Evolutionary conservation across 2,113 vertebrate genomes (phyloP), one percentile per base, ranked within the genome.

Genomic region (Micronycteris hirsuta): DNA sequence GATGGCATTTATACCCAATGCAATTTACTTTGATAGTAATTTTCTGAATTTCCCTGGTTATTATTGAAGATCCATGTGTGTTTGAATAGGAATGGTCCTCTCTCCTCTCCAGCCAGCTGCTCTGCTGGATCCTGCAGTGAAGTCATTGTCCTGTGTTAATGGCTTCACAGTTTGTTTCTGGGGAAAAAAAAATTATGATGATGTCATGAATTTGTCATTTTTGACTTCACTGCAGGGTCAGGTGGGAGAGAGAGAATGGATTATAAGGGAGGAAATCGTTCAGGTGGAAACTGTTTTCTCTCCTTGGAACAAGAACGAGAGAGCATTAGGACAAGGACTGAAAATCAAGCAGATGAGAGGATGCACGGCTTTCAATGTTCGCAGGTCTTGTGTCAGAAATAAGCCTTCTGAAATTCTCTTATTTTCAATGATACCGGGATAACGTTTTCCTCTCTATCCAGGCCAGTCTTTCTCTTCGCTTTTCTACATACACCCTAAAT

Each of bases 1-100:
- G 97, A 95, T 52, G 88, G 93, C 96, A 98, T 98, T 98, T 96
- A 96, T 96, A 97, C 86, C 97, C 98, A 98, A 98, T 95, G 77
- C 86, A 97, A 98, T 98, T 97, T 96, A 86, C 96, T 89, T 89
- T 96, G 97, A 98, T 93, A 93, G 97, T 97, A 97, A 97, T 97
- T 98, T 98, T 97, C 97, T 96, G 56, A 96, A 97, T 98, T 98
- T 98, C 91, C 38, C 91, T 89, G 91, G 95, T 95, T 97, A 95
- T 97, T 98, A 97, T 28, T 94, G 94, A 98, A 98, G 97, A 98
- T 97, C 77, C 96, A 97, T 93, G 47, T 89, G 89, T 89, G 95
- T 97, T 97, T 97, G 94, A 98, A 93, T 96, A 97, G 96, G 87
- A 97, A 71, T 19, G 61, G 26, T 89, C 94, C 76, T 94, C 88